Evolutionary conservation across 2,113 vertebrate species (phyloP).

Genomic region (Empidonax alnorum): DNA sequence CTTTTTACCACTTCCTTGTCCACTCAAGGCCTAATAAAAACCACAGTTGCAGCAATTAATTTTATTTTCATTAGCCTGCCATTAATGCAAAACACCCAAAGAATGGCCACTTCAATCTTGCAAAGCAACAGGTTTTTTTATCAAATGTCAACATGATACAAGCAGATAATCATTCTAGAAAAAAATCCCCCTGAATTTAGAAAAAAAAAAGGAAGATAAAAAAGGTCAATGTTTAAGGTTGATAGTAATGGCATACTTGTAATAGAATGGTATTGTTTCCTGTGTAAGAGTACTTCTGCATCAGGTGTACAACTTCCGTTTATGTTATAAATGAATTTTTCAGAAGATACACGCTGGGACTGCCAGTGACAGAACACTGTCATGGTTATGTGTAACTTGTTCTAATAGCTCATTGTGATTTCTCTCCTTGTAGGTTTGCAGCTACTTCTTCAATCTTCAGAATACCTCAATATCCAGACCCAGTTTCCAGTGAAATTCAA

Average conservation of each 20-base stretch:
- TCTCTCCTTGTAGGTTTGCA: neutral
- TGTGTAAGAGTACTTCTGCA: neutral
- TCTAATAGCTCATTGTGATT: neutral
- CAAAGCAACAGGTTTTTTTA: neutral
- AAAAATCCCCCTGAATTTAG: neutral
- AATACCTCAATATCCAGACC: neutral
- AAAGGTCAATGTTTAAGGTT: neutral
- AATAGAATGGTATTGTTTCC: neutral
- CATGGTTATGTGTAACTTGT: neutral
- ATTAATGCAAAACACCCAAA: neutral
- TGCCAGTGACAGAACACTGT: neutral
- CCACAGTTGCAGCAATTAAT: slow-evolving; percentile 9
- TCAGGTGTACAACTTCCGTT: neutral
- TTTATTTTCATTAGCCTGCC: neutral
- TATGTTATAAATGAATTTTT: neutral
- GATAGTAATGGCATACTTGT: neutral
- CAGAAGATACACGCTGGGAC: neutral
- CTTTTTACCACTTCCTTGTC: slow-evolving; percentile 60
- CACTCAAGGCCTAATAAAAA: slow-evolving; percentile 77
- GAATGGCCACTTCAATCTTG: neutral
- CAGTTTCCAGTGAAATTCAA: neutral
- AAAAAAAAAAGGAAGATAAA: neutral
- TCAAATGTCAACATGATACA: neutral
- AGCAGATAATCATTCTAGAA: neutral
- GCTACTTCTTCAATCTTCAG: neutral